Conservation (phyloP, 1,140 invertebrate genomes). For the Mactra quadrangularis region DNA sequence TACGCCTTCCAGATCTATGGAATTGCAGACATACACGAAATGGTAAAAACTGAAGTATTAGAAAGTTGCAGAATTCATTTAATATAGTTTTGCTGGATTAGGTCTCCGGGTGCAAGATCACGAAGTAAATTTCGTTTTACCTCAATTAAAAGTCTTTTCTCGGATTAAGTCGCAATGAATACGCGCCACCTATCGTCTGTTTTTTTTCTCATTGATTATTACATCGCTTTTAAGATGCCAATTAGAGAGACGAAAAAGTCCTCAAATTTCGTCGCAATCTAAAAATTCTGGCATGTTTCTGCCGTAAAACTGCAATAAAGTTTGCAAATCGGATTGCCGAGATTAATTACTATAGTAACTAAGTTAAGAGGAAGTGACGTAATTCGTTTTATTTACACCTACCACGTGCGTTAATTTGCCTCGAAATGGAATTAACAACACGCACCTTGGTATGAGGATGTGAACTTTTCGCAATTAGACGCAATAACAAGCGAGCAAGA, state of each 20-base stretch:
- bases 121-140: too few relatives aligned
- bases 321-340: conserved; percentile 38
- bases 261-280: conserved; percentile 24
- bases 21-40: too few relatives aligned
- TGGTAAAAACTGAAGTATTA: too few relatives aligned
- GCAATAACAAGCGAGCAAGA: conserved; percentile 35
- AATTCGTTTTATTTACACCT: conserved; percentile 58
- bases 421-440: conserved; percentile 53
- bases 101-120: too few relatives aligned
- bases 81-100: too few relatives aligned
- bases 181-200: too few relatives aligned
- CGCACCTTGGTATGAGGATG: conserved; percentile 47
- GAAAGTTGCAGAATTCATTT: too few relatives aligned
- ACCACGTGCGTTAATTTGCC: conserved; percentile 45
- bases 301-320: conserved; percentile 34
- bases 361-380: conserved; percentile 50
- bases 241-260: not conserved
- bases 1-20: too few relatives aligned
- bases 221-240: too few relatives aligned
- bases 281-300: conserved; percentile 18
- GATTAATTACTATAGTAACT: conserved; percentile 51
- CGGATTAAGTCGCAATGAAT: too few relatives aligned
- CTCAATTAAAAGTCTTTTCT: too few relatives aligned
- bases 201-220: too few relatives aligned
- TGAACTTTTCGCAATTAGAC: conserved; percentile 57